These are phyloP conservation scores for Syrmaticus mikado DNA, from an alignment of 2,113 vertebrate species.

Conservation along the genomic window DNA sequence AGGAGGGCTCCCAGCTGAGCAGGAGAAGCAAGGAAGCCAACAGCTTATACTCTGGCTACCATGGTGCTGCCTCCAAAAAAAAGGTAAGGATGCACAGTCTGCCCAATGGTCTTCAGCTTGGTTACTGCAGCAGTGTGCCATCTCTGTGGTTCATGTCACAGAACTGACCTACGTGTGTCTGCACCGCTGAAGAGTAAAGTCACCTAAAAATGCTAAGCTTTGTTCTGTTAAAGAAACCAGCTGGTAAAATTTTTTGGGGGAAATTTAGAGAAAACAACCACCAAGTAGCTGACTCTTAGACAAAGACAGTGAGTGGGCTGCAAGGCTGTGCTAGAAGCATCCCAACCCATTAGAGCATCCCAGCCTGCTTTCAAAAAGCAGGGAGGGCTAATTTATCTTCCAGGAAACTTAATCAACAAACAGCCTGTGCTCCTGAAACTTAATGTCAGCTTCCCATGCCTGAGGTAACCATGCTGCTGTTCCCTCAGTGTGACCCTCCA, in stretches of 20 bases:
- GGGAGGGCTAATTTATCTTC: background rate
- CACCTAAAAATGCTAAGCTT: background rate
- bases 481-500: background rate
- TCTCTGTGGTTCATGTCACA: rapidly evolving
- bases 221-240: background rate
- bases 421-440: background rate
- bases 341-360: rapidly evolving
- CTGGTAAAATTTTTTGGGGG: background rate
- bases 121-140: background rate
- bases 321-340: background rate
- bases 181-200: background rate
- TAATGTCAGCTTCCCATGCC: rapidly evolving
- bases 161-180: background rate
- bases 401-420: background rate
- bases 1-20: background rate
- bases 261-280: background rate
- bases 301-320: background rate
- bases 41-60: background rate
- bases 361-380: background rate
- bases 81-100: rapidly evolving
- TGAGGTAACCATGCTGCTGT: background rate
- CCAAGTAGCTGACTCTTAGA: background rate
- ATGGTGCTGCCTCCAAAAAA: background rate
- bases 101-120: background rate
- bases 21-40: background rate